These are phyloP conservation scores for Dione vanillae DNA, from an alignment of 2,888 invertebrate species.

Conservation along the genomic window DNA sequence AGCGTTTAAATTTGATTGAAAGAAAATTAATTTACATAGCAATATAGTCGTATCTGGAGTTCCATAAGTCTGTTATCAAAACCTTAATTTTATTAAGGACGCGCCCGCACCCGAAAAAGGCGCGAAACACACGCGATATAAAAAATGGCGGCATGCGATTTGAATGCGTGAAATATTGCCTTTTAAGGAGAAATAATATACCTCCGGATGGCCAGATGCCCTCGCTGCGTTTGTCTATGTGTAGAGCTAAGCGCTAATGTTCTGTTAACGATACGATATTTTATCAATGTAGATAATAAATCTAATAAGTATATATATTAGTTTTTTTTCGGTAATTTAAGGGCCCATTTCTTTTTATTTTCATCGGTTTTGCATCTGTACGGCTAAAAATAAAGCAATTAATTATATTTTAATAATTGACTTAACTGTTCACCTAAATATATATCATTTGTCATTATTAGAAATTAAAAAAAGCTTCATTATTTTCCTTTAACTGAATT, in stretches of 20 bases:
- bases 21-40: not conserved
- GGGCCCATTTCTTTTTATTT: not conserved
- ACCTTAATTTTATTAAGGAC: constrained; percentile 84
- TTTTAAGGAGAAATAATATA: constrained; percentile 80
- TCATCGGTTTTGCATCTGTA: not conserved
- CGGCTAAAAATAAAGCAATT: no score
- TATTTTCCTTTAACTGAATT: no score
- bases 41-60: constrained; percentile 53
- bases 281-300: not conserved
- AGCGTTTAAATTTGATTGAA: not conserved
- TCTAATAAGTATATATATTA: not conserved
- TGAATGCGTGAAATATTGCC: constrained; percentile 84
- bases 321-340: not conserved
- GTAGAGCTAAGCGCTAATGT: constrained; percentile 12
- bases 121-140: constrained; percentile 85
- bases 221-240: constrained; percentile 39
- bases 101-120: constrained; percentile 82
- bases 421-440: no score
- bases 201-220: constrained; percentile 58
- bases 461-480: no score
- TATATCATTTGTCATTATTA: no score
- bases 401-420: no score
- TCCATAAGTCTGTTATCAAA: constrained; percentile 61
- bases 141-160: constrained; percentile 82
- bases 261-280: constrained; percentile 19